phyloP scores from a whole-genome alignment of 2,113 vertebrate genomes.

The Lepus americanus region DNA sequence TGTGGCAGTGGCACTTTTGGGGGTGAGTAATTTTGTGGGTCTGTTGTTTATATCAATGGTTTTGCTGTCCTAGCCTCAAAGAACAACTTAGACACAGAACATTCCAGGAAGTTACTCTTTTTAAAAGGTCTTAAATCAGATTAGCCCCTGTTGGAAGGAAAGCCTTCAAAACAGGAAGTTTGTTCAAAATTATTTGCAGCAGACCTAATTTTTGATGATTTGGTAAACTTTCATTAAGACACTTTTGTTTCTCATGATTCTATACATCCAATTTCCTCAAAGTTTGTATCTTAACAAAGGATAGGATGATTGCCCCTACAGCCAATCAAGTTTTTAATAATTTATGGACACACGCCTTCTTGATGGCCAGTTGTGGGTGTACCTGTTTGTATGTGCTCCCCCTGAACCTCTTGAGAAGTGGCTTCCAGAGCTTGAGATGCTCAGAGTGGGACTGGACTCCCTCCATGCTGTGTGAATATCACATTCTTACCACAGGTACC shows the following conservation, averaged over 20 bases:
- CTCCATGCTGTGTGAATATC: background rate
- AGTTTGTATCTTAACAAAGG: background rate
- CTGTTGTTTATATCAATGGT: slow-evolving; percentile 47
- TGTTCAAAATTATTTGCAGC: background rate
- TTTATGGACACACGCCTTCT: background rate
- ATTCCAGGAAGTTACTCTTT: slow-evolving; percentile 20
- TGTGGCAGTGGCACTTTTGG: background rate
- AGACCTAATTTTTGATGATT: background rate
- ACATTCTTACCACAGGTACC: rapidly evolving
- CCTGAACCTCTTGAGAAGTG: rapidly evolving
- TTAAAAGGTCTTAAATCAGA: background rate
- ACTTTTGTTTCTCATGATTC: background rate
- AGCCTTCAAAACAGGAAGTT: background rate
- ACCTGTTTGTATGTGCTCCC: background rate
- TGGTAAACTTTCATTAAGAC: background rate
- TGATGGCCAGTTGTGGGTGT: rapidly evolving
- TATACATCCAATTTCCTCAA: background rate
- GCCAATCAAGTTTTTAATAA: background rate
- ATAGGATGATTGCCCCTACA: background rate
- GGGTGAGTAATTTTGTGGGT: slow-evolving; percentile 37
- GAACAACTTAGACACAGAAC: background rate
- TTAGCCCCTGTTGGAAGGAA: background rate
- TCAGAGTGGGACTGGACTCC: rapidly evolving
- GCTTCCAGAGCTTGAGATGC: background rate
- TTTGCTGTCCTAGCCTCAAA: background rate